Base-by-base conservation (phyloP, 2,888 invertebrate genomes). In the Dryobotodes eremita region DNA sequence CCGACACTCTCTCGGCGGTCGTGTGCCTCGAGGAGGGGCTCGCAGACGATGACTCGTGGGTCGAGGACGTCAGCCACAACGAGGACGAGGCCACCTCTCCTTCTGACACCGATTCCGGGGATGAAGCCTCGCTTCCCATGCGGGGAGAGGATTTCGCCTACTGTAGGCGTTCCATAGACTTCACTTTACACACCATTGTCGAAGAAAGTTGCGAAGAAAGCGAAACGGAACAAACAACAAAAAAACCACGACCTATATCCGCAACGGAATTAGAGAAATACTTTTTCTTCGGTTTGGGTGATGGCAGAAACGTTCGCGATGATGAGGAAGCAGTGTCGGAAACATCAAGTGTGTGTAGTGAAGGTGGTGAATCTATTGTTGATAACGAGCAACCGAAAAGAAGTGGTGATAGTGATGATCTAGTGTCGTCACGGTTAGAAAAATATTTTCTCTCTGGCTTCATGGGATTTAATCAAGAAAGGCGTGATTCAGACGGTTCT, bases 131-230 rank as follows among this genome's bases (percentile, higher is more conserved):
- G 20, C 97, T 98, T 81, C 97, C 97, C 23, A 98, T 98, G 90
- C 97, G 98, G 10, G 98, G 99, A 90, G 98, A 98, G 83, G 98
- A 98, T 84, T 97, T 98, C 66, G 97, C 98, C 8, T 99, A 98
- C 92, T 98, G 98, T 92, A 97, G 98, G 42, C 97, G 98, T 74
- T 97, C 98, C 77, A 98, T 99, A 91, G 99, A 99, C 95, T 99
- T 99, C 93, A 99, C 99, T 2, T 96, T 99, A 84, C 99, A 99
- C 92, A 99, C 99, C 1, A 99, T 99, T 88, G 98, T 99, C 50
- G 99, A 99, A 96, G 99, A 99, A 95, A 99, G 99, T 91, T 99
- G 99, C 94, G 99, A 99, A 96, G 99, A 99, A 94, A 99, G 99
- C 94, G 98, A 98, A 94, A 97, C 98, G 82, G 98, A 98, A 90